These are phyloP conservation scores for Serinus canaria DNA, from an alignment of 2,113 vertebrate species.

Conservation along the genomic window DNA sequence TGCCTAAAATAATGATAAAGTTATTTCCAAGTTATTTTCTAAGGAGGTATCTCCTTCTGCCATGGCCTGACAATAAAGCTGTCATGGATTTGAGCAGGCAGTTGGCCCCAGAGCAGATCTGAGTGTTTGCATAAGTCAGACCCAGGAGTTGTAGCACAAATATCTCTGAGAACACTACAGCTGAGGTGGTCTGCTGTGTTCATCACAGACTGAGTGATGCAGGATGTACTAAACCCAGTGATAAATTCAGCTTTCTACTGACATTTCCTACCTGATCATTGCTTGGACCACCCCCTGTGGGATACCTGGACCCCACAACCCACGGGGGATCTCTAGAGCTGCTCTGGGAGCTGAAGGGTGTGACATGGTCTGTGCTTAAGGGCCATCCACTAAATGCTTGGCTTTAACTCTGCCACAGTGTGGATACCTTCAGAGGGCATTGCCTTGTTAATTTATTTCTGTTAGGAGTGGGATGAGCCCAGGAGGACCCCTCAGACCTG, in stretches of 20 bases:
- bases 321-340: not conserved
- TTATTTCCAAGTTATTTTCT: constrained; percentile 19
- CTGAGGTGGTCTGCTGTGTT: not conserved
- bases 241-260: not conserved
- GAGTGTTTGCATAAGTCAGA: not conserved
- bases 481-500: not conserved
- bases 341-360: not conserved
- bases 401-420: not conserved
- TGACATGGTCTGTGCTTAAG: not conserved
- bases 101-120: not conserved
- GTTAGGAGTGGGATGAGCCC: not conserved
- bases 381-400: not conserved
- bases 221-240: not conserved
- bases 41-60: not conserved
- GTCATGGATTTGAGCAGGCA: not conserved
- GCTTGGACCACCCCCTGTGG: not conserved
- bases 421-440: not conserved
- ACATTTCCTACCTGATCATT: not conserved
- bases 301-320: not conserved
- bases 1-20: constrained; percentile 1
- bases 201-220: not conserved
- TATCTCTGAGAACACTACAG: not conserved
- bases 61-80: constrained; percentile 19
- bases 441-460: not conserved
- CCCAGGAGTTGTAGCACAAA: not conserved